Conservation (phyloP, 1,140 invertebrate genomes). For the Drosophila oshimai region DNA sequence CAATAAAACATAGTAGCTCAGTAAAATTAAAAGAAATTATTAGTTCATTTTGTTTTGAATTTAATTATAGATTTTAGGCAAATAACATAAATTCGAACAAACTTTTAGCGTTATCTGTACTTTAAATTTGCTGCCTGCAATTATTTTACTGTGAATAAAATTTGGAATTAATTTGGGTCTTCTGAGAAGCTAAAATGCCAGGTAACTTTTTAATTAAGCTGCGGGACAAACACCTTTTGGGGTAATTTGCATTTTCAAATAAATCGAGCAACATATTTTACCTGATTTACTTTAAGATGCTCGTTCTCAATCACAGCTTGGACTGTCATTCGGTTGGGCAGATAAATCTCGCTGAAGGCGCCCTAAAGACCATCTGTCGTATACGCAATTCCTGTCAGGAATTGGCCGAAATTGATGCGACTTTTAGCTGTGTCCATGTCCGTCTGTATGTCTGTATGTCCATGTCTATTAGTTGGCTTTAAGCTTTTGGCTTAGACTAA, state of each 20-base stretch:
- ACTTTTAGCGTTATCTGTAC: neutral
- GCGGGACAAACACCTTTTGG: slow-evolving; percentile 21
- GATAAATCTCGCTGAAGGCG: slow-evolving; percentile 23
- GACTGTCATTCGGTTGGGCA: neutral
- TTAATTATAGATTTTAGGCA: too few relatives aligned
- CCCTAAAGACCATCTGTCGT: slow-evolving; percentile 4
- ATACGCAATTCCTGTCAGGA: slow-evolving; percentile 16
- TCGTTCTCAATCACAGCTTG: slow-evolving; percentile 15
- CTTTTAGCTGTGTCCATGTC: slow-evolving; percentile 18
- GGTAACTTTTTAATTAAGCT: slow-evolving; percentile 38
- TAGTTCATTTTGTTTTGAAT: too few relatives aligned
- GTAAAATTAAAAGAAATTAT: too few relatives aligned
- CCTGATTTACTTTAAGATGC: slow-evolving; percentile 12
- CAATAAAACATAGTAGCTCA: neutral
- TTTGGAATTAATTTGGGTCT: neutral
- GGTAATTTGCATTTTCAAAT: slow-evolving; percentile 32
- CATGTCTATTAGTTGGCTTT: slow-evolving; percentile 41
- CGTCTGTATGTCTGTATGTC: neutral
- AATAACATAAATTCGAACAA: too few relatives aligned
- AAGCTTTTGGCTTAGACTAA: slow-evolving; percentile 38
- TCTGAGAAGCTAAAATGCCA: neutral
- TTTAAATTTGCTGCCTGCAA: neutral
- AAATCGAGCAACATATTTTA: slow-evolving; percentile 37
- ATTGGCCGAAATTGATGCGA: slow-evolving; percentile 4
- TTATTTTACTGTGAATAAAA: neutral